Conservation (phyloP, 2,797 vertebrate genomes). For the Pangasius macronema region DNA sequence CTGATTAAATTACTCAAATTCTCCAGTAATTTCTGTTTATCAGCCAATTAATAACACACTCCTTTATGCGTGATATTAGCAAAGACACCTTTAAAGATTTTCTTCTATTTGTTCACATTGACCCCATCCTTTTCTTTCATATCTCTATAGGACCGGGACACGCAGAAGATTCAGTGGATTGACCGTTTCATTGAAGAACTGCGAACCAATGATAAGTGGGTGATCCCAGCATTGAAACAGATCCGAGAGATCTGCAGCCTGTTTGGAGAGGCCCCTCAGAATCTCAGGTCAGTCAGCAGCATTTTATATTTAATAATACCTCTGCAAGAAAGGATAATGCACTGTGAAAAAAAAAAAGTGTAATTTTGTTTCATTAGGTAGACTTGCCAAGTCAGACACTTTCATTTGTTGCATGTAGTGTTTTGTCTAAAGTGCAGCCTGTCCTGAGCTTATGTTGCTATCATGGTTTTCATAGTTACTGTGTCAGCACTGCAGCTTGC, state of each 20-base stretch:
- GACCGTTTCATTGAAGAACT: constrained; percentile 98
- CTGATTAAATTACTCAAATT: not conserved
- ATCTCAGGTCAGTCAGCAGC: constrained; percentile 83
- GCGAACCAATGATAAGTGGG: constrained; percentile 98
- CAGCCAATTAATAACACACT: not conserved
- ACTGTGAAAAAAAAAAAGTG: not conserved
- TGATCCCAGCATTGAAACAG: constrained; percentile 97
- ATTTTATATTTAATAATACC: not conserved
- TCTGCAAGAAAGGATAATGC: not conserved
- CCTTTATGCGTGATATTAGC: not conserved
- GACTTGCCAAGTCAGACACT: not conserved
- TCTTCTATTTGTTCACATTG: not conserved
- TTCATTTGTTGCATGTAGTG: not conserved
- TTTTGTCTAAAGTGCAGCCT: not conserved
- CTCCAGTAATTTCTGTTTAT: not conserved
- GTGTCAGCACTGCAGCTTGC: no score
- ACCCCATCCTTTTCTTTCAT: not conserved
- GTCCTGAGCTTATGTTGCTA: no score
- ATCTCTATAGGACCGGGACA: constrained; percentile 88
- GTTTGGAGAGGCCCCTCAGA: constrained; percentile 98
- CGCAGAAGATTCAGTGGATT: constrained; percentile 99
- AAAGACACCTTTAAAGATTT: not conserved
- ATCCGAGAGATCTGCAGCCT: constrained; percentile 99
- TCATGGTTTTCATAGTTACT: no score
- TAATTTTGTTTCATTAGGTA: not conserved